Evolutionary conservation across 2,113 vertebrate genomes (phyloP).

Genomic region (Peucedramus taeniatus): DNA sequence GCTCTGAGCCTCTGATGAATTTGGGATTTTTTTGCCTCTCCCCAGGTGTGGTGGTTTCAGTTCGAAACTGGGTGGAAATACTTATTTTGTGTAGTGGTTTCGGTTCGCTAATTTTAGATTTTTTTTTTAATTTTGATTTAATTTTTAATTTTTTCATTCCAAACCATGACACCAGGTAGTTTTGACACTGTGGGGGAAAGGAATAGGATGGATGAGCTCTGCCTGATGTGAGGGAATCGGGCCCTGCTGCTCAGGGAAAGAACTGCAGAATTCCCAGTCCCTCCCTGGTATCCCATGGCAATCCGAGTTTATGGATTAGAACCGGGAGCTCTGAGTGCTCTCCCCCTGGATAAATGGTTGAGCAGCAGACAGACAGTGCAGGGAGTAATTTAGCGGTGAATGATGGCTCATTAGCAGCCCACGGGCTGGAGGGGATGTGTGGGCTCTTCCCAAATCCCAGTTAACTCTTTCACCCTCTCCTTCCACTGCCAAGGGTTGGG

Average conservation of each 20-base stretch:
- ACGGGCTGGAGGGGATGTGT: background rate
- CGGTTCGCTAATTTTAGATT: background rate
- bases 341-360: background rate
- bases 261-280: background rate
- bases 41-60: background rate
- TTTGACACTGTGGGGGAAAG: background rate
- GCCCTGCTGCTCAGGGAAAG: background rate
- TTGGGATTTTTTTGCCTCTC: background rate
- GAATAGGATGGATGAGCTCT: accelerated
- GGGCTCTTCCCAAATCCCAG: background rate
- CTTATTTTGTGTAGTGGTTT: background rate
- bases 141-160: background rate
- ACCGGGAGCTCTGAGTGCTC: background rate
- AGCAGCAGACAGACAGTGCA: background rate
- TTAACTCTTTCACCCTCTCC: background rate
- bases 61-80: background rate
- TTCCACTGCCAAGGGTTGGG: background rate
- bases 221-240: accelerated
- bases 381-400: slow-evolving; percentile 6
- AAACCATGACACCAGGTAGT: background rate
- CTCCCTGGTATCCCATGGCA: background rate
- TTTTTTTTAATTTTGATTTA: background rate
- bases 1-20: background rate
- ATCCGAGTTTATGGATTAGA: background rate
- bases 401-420: slow-evolving; percentile 51